These are phyloP conservation scores for Chrysolina oricalcia DNA, from an alignment of 2,888 invertebrate genomes.

Conservation along the genomic window DNA sequence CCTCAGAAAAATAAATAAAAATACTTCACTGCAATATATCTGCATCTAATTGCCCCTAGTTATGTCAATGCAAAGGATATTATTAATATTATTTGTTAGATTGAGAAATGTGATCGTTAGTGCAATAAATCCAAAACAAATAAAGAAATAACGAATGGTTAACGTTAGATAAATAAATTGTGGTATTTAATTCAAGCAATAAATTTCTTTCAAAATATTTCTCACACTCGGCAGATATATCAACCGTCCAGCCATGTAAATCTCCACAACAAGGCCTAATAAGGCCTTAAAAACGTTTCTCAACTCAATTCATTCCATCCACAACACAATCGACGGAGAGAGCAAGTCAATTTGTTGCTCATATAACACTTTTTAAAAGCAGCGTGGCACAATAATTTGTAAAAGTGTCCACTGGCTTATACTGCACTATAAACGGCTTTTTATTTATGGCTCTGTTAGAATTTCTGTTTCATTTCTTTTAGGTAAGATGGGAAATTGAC, in stretches of 20 bases:
- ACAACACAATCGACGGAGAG: slow-evolving; percentile 38
- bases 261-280: slow-evolving; percentile 32
- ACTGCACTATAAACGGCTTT: slow-evolving; percentile 23
- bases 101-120: background rate
- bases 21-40: too few species aligned
- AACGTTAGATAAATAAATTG: background rate
- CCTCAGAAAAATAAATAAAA: too few species aligned
- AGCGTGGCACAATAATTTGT: slow-evolving; percentile 39
- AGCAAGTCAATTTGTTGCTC: slow-evolving; percentile 46
- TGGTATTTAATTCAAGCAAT: background rate
- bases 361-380: slow-evolving; percentile 31
- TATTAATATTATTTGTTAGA: background rate
- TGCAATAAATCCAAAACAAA: background rate
- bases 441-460: slow-evolving; percentile 39
- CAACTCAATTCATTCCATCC: slow-evolving; percentile 16
- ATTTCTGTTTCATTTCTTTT: slow-evolving; percentile 32
- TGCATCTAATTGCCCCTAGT: background rate
- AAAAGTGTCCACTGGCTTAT: slow-evolving; percentile 35
- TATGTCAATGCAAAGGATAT: background rate
- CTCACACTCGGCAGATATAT: slow-evolving; percentile 11
- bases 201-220: slow-evolving; percentile 18
- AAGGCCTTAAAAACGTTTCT: slow-evolving; percentile 19
- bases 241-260: slow-evolving; percentile 17
- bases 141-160: background rate
- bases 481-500: slow-evolving; percentile 50